phyloP scores from a whole-genome alignment of 1,140 invertebrate genomes.

The roundworm (Caenorhabditis elegans) region DNA sequence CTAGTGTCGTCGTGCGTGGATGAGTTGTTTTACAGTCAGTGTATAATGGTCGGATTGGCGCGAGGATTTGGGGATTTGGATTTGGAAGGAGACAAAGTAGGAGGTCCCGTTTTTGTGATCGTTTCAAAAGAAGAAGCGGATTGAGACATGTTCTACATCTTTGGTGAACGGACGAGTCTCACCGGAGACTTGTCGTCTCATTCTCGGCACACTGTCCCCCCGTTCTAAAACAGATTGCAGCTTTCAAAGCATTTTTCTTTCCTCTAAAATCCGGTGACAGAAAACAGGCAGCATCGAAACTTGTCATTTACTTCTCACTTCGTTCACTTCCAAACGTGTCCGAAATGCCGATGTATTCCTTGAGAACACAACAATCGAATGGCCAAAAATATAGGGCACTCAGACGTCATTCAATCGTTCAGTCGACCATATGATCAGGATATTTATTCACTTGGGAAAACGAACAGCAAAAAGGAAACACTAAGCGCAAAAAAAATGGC shows the following conservation, averaged over 20 bases:
- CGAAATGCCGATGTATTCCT: background rate
- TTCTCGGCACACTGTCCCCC: background rate
- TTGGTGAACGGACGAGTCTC: constrained; percentile 7
- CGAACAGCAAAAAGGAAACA: background rate
- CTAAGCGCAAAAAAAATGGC: background rate
- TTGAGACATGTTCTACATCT: background rate
- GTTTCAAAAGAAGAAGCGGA: constrained; percentile 16
- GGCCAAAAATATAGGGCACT: background rate
- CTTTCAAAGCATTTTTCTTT: background rate
- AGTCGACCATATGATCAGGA: background rate
- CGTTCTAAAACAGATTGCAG: constrained; percentile 14
- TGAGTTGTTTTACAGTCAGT: constrained; percentile 18
- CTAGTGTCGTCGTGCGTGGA: background rate
- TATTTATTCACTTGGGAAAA: background rate
- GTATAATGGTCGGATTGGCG: constrained; percentile 1
- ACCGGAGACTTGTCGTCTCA: background rate
- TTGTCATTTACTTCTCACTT: constrained; percentile 21
- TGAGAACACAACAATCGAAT: background rate
- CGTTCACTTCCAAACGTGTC: background rate
- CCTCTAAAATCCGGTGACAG: constrained; percentile 13
- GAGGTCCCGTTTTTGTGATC: constrained; percentile 13
- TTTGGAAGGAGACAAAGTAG: background rate
- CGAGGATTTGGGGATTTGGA: background rate
- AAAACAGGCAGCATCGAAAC: constrained; percentile 21
- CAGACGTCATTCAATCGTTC: background rate